A percentile compares a stretch with the other conserved stretches of the same genome.
Evolutionary conservation across 2,888 invertebrate genomes (phyloP).

Genomic region (Terebella lapidaria): DNA sequence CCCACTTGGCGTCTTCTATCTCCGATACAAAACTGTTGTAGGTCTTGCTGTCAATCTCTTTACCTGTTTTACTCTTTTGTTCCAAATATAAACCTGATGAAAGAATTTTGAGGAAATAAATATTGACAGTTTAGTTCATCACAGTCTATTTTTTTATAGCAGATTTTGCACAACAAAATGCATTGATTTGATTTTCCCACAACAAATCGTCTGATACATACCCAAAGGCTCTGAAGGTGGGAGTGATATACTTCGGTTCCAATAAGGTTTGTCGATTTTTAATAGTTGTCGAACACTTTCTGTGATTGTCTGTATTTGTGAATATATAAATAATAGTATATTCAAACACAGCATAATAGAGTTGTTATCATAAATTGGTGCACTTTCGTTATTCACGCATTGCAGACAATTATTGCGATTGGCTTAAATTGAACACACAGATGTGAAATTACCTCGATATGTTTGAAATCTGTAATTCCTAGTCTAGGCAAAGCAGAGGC

Average conservation of each 20-base stretch:
- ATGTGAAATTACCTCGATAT: conserved; percentile 11
- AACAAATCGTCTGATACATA: too few species aligned
- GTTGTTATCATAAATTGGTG: too few species aligned
- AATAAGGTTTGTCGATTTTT: conserved; percentile 5
- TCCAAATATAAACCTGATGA: conserved; percentile 3
- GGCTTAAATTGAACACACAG: too few species aligned
- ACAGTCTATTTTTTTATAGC: too few species aligned
- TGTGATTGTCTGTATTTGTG: background rate
- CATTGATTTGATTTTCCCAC: too few species aligned
- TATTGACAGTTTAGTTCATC: too few species aligned
- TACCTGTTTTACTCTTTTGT: background rate
- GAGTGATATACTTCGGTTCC: conserved; percentile 6
- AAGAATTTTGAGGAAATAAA: background rate
- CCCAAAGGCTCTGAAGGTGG: conserved; percentile 8
- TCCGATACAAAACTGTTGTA: background rate
- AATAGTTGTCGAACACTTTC: conserved; percentile 6
- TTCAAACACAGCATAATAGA: too few species aligned
- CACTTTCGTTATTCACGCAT: too few species aligned
- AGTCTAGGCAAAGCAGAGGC: conserved; percentile 10
- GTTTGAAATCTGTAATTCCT: conserved; percentile 7
- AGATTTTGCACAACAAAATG: too few species aligned
- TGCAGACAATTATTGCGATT: too few species aligned
- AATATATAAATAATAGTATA: too few species aligned
- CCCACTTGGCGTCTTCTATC: background rate
- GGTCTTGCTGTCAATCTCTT: background rate